Conservation (phyloP, 2,888 invertebrate species). For the Anodontia alba region DNA sequence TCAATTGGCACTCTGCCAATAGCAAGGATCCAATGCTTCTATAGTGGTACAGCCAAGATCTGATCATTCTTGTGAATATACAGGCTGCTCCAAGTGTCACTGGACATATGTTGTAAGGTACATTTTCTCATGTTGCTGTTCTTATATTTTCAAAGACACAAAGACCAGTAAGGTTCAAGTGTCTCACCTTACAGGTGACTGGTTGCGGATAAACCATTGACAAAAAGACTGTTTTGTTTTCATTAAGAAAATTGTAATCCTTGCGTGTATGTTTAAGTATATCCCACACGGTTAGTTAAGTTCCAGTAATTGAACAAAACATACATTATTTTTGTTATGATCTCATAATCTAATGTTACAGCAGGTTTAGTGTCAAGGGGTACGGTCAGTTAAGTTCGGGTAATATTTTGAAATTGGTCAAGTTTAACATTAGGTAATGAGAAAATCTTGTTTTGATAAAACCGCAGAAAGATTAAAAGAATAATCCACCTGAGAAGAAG, state of each 20-base stretch:
- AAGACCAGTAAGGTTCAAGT: background rate
- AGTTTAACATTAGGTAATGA: background rate
- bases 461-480: background rate
- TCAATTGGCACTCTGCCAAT: no score
- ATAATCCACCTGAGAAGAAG: no score
- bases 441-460: slow-evolving; percentile 1
- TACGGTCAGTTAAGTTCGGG: background rate
- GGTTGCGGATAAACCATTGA: background rate
- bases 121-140: no score
- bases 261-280: background rate
- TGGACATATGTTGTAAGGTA: no score
- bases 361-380: background rate
- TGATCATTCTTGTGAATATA: no score
- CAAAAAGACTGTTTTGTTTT: slow-evolving; percentile 4
- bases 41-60: no score
- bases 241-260: slow-evolving; percentile 2
- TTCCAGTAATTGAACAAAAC: no score
- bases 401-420: background rate
- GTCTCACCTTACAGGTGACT: background rate
- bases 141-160: slow-evolving; percentile 4
- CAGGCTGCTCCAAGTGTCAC: no score
- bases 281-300: background rate
- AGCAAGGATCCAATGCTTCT: no score
- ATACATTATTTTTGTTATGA: background rate
- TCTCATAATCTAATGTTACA: background rate